Evolutionary conservation across 2,797 vertebrate species (phyloP), one percentile per base, ranked within the genome.

Genomic region (Falco columbarius): DNA sequence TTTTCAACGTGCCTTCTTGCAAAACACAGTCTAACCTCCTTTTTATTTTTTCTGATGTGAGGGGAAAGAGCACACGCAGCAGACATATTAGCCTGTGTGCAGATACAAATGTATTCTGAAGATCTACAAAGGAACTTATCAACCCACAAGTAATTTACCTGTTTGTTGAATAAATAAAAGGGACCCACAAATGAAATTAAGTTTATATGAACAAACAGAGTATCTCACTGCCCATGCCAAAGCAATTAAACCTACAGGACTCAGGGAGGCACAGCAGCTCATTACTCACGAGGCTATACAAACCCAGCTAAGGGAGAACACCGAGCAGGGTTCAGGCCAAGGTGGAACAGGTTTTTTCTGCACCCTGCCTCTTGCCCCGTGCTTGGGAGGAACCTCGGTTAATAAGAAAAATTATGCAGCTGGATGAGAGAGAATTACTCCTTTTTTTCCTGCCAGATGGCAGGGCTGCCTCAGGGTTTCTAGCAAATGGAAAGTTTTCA

Each of bases 171-270:
- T 47, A 84, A 51, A 73, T 20, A 58, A 12, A 81, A 79, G 36
- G 42, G 82, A 72, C 4, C 12, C 6, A 0, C 15, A 88, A 40
- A 56, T 12, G 29, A 55, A 81, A 68, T 67, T 8, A 3, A n/a
- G 6, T n/a, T 89, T 61, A 10, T 27, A 4, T 5, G 24, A 90
- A 24, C 58, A 20, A 26, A 40, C 16, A 19, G 4, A 3, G 32
- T 2, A 21, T 15, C 59, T 34, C 9, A 4, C 7, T 0, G 0
- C 10, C n/a, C 0, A 0, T 51, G 51, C 51, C 89, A 75, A 59
- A 76, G 34, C 61, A 32, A 68, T 12, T 30, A 47, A 51, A 21
- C 10, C 46, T n/a, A 36, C 21, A 2, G 29, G 1, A 7, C 6
- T 23, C 3, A 47, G 1, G 0, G 0, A 56, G 38, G 19, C 13